Evolutionary conservation across 2,888 invertebrate genomes (phyloP), one percentile per base, ranked within the genome.

Genomic region (Syrista parreyssii): DNA sequence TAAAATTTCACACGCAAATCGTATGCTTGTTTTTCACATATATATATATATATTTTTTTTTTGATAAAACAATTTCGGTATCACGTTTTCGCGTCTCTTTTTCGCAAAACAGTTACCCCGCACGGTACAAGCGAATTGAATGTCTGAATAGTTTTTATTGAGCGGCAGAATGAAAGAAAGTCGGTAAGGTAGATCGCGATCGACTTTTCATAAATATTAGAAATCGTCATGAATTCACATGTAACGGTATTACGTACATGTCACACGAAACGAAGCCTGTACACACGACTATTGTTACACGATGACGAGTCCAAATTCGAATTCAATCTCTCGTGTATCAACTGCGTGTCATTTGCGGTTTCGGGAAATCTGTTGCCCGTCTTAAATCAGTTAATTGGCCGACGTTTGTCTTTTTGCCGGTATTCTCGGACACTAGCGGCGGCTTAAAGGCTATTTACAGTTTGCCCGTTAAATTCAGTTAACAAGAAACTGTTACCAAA

Each of bases 401-500:
- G 71, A 30, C 31, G 71, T 55, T 55, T 55, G 23, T 15, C 71
- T 71, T 71, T 71, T 71, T 71, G 71, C 71, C 2, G 71, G 71
- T 71, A 32, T 30, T 12, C 71, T 33, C 71, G 71, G 15, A 4
- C 31, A 12, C 31, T 12, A 4, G 71, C 31, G 31, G 71, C 71
- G 12, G 0, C 71, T 33, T 71, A 71, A 71, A 71, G 71, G 33
- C 71, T 71, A 79, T 80, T 82, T 80, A 75, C 77, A 73, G 77
- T 77, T 78, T 75, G 81, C 80, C 78, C 83, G 80, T 86, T 80
- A 80, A 84, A 84, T 83, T 79, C 78, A 73, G 82, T 81, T 84
- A 85, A 87, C 84, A 79, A 85, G 84, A 84, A 86, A 84, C 81
- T 79, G 82, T 87, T 85, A 84, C 83, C 84, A 80, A 86, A 87